Evolutionary conservation across 2,888 invertebrate genomes (phyloP).

Genomic region (Tetragonisca angustula): DNA sequence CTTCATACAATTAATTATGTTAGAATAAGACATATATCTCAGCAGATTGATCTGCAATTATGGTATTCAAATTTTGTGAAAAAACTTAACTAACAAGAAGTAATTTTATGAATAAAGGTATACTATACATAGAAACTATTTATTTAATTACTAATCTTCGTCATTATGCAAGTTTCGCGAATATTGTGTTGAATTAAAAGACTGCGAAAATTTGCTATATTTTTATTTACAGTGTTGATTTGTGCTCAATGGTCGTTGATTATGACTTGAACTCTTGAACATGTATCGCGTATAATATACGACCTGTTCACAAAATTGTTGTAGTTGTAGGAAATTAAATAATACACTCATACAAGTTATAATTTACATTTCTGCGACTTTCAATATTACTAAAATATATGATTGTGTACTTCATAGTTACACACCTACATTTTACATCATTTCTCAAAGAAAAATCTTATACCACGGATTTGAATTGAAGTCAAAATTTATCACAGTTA

Average conservation of each 20-base stretch:
- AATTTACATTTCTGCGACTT: neutral
- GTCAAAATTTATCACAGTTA: too few species aligned
- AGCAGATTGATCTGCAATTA: conserved; percentile 43
- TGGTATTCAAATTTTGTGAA: conserved; percentile 69
- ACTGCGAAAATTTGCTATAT: conserved; percentile 21
- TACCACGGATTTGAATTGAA: neutral
- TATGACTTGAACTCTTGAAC: neutral
- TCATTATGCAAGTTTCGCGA: neutral
- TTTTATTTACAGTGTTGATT: conserved; percentile 19
- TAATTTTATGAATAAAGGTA: conserved; percentile 76
- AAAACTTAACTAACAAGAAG: conserved; percentile 62
- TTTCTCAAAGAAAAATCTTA: neutral
- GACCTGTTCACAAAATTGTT: neutral
- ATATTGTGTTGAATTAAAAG: conserved; percentile 22
- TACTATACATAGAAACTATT: conserved; percentile 54
- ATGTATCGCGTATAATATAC: neutral
- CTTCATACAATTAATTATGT: conserved; percentile 65
- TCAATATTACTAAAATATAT: neutral
- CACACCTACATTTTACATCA: neutral
- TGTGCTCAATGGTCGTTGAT: neutral
- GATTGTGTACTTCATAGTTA: neutral
- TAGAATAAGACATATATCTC: conserved; percentile 63
- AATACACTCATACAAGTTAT: neutral
- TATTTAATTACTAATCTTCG: conserved; percentile 54
- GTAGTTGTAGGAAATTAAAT: conserved; percentile 3